phyloP scores from a whole-genome alignment of 2,888 invertebrate genomes.

The Ectemnius lituratus region DNA sequence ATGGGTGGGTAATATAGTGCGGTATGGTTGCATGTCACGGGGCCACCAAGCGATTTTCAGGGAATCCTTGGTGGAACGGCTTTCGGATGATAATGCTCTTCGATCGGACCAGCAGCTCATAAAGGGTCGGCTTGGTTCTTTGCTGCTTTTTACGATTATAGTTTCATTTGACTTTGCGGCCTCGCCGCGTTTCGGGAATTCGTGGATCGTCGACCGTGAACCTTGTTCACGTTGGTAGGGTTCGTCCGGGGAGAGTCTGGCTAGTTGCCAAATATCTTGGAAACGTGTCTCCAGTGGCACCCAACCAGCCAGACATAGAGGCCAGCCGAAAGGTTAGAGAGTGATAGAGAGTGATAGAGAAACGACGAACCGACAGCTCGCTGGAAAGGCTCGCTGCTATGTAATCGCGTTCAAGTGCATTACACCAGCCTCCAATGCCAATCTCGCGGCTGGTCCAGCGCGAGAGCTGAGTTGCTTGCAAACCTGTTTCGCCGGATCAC shows the following conservation, averaged over 20 bases:
- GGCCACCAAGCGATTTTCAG: neutral
- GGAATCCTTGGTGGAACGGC: neutral
- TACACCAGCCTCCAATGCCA: constrained; percentile 44
- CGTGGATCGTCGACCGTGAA: constrained; percentile 56
- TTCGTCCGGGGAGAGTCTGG: constrained; percentile 33
- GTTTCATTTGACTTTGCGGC: constrained; percentile 32
- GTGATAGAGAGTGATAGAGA: neutral
- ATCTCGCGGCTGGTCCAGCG: constrained; percentile 23
- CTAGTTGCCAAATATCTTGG: constrained; percentile 53
- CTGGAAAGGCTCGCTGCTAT: constrained; percentile 15
- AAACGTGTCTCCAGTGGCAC: constrained; percentile 43
- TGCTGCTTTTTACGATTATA: constrained; percentile 28
- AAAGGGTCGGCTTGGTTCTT: constrained; percentile 5
- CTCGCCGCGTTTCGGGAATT: constrained; percentile 40
- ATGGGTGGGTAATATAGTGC: no score
- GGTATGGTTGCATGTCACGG: neutral
- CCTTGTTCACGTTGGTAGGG: constrained; percentile 48
- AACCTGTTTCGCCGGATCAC: constrained; percentile 35
- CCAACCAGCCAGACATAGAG: neutral
- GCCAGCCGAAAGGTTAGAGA: neutral
- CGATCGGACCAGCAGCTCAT: neutral
- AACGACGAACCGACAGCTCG: constrained; percentile 10
- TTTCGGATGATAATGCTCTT: neutral
- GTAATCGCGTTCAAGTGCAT: constrained; percentile 52
- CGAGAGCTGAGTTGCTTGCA: constrained; percentile 19